These are phyloP conservation scores for Hydrozoanthus gracilis DNA, from an alignment of 92 coral and sea anemone species.

Conservation along the genomic window DNA sequence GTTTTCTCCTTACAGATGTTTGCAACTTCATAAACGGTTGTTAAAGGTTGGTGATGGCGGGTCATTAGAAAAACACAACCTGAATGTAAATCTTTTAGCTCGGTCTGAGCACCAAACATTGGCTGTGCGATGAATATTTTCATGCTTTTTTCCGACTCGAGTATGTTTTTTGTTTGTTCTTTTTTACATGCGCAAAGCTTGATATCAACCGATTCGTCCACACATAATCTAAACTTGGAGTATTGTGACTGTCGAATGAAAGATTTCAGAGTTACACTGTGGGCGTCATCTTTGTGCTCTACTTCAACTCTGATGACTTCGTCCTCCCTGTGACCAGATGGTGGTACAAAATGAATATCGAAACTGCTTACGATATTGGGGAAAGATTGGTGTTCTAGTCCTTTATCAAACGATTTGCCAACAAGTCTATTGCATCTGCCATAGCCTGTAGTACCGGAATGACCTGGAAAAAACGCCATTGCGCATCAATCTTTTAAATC, in stretches of 20 bases:
- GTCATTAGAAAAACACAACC: slow-evolving; percentile 61
- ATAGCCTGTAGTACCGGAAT: no score
- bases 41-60: slow-evolving; percentile 55
- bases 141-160: slow-evolving; percentile 19
- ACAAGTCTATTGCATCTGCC: slow-evolving; percentile 10
- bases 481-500: no score
- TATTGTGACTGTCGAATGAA: slow-evolving; percentile 30
- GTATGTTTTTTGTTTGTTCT: slow-evolving; percentile 12
- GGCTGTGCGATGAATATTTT: not conserved
- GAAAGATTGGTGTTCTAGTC: slow-evolving; percentile 14
- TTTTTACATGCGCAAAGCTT: slow-evolving; percentile 30
- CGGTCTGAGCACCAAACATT: slow-evolving; percentile 59
- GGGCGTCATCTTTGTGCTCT: not conserved
- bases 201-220: slow-evolving; percentile 18
- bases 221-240: slow-evolving; percentile 12
- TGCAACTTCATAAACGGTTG: slow-evolving; percentile 49
- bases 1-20: slow-evolving; percentile 51
- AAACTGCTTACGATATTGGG: slow-evolving; percentile 7
- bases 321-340: slow-evolving; percentile 25
- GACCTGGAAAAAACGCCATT: no score
- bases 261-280: slow-evolving; percentile 39
- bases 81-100: slow-evolving; percentile 39
- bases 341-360: slow-evolving; percentile 20
- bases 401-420: slow-evolving; percentile 22
- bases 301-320: slow-evolving; percentile 33